Conservation (phyloP, 2,888 invertebrate species). For the Sphinx pinastri region DNA sequence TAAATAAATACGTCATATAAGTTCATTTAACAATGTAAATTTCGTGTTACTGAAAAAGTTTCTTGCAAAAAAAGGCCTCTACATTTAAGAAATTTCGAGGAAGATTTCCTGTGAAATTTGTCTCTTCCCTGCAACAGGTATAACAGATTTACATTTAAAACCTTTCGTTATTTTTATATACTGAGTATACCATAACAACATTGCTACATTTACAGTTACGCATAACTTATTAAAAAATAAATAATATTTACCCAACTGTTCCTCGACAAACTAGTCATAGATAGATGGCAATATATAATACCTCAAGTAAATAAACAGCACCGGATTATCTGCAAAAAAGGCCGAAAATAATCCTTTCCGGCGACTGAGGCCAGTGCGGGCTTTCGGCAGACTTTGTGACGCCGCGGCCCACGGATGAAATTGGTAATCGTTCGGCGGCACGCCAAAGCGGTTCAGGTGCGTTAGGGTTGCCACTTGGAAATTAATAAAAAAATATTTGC, state of each 20-base stretch:
- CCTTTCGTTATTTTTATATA: too few relatives aligned
- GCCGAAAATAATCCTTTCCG: conserved; percentile 75
- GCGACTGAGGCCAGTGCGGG: conserved; percentile 53
- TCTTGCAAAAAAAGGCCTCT: too few relatives aligned
- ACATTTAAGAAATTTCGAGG: too few relatives aligned
- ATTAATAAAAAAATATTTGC: background rate
- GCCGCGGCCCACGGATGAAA: conserved; percentile 62
- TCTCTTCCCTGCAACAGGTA: too few relatives aligned
- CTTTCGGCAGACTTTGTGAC: conserved; percentile 80
- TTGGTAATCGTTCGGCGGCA: conserved; percentile 68
- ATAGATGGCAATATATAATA: conserved; percentile 24
- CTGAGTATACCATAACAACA: too few relatives aligned
- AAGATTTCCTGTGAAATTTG: too few relatives aligned
- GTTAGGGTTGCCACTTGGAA: conserved; percentile 57
- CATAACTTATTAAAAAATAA: background rate
- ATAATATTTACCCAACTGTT: background rate
- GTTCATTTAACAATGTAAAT: too few relatives aligned
- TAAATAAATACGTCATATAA: too few relatives aligned
- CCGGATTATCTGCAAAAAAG: conserved; percentile 72
- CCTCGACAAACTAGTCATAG: background rate
- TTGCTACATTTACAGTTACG: background rate
- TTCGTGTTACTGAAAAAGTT: too few relatives aligned
- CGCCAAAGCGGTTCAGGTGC: conserved; percentile 57
- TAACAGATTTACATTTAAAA: too few relatives aligned
- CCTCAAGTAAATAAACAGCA: conserved; percentile 61